Conservation (phyloP, 2,888 invertebrate species). For the Ornithoptera alexandrae region DNA sequence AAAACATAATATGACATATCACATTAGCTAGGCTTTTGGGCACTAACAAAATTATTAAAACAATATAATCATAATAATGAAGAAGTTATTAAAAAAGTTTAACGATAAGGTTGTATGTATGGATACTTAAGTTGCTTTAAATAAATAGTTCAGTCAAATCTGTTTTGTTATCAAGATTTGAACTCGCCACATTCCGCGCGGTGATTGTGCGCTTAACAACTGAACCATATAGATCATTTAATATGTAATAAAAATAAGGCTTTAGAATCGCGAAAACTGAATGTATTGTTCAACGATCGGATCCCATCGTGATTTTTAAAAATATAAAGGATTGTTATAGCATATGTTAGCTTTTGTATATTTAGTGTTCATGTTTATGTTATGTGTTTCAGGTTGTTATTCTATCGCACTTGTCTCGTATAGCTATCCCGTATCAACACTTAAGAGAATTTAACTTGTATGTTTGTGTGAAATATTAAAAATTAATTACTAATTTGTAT, state of each 20-base stretch:
- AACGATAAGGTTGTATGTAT: not conserved
- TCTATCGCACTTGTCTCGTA: too few species aligned
- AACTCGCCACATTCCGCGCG: not conserved
- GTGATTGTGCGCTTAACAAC: not conserved
- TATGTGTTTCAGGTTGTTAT: too few species aligned
- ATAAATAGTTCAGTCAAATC: not conserved
- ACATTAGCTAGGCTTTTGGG: not conserved
- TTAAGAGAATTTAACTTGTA: not conserved
- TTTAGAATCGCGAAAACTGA: not conserved
- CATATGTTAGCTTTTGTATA: too few species aligned
- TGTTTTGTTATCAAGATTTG: not conserved
- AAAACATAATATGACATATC: not conserved
- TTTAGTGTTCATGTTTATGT: too few species aligned
- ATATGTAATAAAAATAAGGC: not conserved
- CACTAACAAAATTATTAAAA: not conserved
- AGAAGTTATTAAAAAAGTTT: not conserved
- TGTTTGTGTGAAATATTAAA: not conserved
- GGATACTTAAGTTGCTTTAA: too few species aligned
- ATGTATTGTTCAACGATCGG: too few species aligned
- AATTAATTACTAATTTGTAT: not conserved
- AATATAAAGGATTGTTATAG: not conserved
- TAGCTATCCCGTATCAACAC: not conserved
- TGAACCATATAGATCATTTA: not conserved
- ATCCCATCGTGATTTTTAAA: not conserved
- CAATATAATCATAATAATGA: not conserved